phyloP scores from a whole-genome alignment of 2,797 vertebrate genomes.

The Pseudochromis fuscus region DNA sequence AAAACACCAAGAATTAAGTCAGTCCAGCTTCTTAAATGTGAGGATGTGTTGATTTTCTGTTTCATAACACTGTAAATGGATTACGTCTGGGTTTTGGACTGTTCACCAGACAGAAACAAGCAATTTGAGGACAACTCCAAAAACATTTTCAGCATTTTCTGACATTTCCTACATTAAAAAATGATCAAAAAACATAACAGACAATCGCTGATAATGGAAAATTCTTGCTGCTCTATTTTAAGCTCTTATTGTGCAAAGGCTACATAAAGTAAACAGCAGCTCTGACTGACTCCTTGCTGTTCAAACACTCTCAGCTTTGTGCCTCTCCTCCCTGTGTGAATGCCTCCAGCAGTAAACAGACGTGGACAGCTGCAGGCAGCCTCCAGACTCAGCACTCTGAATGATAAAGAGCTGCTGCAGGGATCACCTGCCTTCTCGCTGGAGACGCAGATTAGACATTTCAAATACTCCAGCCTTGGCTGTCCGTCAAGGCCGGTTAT shows the following conservation, averaged over 20 bases:
- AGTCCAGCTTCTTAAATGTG: neutral
- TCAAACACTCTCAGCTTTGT: slow-evolving; percentile 58
- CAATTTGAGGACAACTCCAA: neutral
- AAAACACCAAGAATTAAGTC: neutral
- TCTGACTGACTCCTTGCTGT: slow-evolving; percentile 51
- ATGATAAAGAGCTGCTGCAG: slow-evolving; percentile 72
- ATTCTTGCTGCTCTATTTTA: slow-evolving; percentile 10
- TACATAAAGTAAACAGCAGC: slow-evolving; percentile 45
- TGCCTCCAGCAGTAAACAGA: slow-evolving; percentile 62
- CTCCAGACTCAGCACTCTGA: slow-evolving; percentile 62
- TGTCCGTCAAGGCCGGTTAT: slow-evolving; percentile 53
- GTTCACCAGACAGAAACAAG: neutral
- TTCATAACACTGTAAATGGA: neutral
- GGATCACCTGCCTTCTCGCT: slow-evolving; percentile 66
- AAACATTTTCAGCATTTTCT: neutral
- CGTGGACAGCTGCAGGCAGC: slow-evolving; percentile 66
- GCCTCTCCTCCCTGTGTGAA: slow-evolving; percentile 37
- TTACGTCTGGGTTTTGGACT: neutral
- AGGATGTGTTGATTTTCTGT: neutral
- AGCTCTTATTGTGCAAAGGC: slow-evolving; percentile 16
- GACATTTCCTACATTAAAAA: neutral
- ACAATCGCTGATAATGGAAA: neutral
- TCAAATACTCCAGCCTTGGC: slow-evolving; percentile 55
- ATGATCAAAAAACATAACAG: neutral
- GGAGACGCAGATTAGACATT: slow-evolving; percentile 62